phyloP scores from a whole-genome alignment of 2,113 vertebrate species.

The Condylura cristata region DNA sequence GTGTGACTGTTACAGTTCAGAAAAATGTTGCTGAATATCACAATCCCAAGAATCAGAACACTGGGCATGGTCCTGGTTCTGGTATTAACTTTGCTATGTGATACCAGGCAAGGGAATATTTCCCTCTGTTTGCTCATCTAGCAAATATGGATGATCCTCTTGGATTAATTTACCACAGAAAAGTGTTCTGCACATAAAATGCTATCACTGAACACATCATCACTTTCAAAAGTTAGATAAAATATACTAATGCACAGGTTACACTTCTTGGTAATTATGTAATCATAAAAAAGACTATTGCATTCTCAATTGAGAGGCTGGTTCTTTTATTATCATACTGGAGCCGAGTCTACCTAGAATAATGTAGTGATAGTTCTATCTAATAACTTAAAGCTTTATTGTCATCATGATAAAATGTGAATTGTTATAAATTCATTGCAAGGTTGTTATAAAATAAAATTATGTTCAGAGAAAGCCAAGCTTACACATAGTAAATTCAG shows the following conservation, averaged over 20 bases:
- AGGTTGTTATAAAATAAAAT: constrained; percentile 34
- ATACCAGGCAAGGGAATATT: background rate
- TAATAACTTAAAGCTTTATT: background rate
- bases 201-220: background rate
- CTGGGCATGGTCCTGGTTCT: background rate
- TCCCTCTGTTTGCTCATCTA: background rate
- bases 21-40: background rate
- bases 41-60: background rate
- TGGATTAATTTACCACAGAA: background rate
- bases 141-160: background rate
- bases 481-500: background rate
- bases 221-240: background rate
- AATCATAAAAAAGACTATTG: background rate
- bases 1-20: background rate
- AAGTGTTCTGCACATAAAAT: background rate
- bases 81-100: background rate
- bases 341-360: background rate
- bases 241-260: background rate
- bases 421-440: background rate
- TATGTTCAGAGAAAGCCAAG: background rate
- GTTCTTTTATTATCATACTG: background rate
- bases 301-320: background rate
- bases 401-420: background rate
- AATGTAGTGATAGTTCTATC: background rate
- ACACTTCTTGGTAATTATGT: background rate